These are phyloP conservation scores for Drosophila anomelani DNA, from an alignment of 2,888 invertebrate genomes.

Conservation along the genomic window DNA sequence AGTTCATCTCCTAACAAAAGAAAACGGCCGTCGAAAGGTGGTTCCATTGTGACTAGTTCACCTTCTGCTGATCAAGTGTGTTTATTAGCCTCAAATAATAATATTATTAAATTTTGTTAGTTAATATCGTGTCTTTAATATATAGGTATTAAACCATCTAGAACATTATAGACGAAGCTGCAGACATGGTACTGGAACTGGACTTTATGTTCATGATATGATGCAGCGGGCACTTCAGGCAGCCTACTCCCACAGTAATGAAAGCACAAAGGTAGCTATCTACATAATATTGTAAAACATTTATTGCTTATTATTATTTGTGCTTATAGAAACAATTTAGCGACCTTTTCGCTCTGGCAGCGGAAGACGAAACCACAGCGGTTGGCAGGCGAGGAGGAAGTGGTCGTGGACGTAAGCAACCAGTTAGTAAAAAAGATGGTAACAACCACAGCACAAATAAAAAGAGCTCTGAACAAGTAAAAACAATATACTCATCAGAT, in stretches of 20 bases:
- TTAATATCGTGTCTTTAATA: not conserved
- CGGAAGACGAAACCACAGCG: conserved; percentile 91
- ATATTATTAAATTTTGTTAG: not conserved
- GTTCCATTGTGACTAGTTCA: conserved; percentile 88
- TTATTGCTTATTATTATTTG: not conserved
- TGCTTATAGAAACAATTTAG: conserved; percentile 91
- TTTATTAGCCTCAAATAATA: not conserved
- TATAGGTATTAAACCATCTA: conserved; percentile 93
- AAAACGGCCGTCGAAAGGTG: conserved; percentile 92
- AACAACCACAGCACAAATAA: conserved; percentile 85
- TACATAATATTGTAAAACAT: not conserved
- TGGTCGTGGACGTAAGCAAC: conserved; percentile 87
- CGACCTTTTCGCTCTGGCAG: conserved; percentile 94
- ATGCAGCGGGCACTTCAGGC: conserved; percentile 96
- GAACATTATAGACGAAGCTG: conserved; percentile 94
- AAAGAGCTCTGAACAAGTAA: conserved; percentile 85
- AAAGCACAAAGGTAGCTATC: conserved; percentile 90
- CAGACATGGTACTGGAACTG: conserved; percentile 87
- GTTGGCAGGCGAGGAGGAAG: conserved; percentile 87
- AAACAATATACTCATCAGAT: conserved; percentile 89
- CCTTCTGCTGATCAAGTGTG: conserved; percentile 91
- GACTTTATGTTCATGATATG: conserved; percentile 94
- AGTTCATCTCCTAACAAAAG: conserved; percentile 95
- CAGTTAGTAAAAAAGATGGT: conserved; percentile 85
- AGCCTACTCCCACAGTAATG: conserved; percentile 94